Conservation (phyloP, 2,888 invertebrate species). For the Diarsia dahlii region DNA sequence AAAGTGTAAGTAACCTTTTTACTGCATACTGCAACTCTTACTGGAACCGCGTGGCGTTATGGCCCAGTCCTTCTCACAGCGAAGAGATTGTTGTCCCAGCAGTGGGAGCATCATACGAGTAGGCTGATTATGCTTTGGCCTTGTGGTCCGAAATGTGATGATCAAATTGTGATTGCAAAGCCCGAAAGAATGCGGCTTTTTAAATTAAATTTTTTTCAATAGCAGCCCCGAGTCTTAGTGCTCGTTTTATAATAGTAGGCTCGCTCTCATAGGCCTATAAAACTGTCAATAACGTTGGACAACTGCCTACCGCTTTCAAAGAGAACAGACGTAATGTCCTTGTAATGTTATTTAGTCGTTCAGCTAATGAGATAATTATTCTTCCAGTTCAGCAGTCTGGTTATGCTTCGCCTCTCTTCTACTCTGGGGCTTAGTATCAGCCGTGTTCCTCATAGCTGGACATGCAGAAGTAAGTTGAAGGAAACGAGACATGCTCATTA, state of each 20-base stretch:
- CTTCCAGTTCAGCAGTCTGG: slow-evolving; percentile 89
- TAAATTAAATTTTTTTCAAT: too few species aligned
- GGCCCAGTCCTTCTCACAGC: background rate
- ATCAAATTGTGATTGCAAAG: too few species aligned
- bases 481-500: slow-evolving; percentile 18
- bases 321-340: background rate
- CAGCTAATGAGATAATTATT: background rate
- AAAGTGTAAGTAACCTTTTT: slow-evolving; percentile 80
- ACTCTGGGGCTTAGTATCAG: slow-evolving; percentile 91
- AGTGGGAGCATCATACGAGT: background rate
- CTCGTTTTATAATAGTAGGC: background rate
- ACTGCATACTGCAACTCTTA: too few species aligned
- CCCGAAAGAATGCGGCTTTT: too few species aligned
- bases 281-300: background rate
- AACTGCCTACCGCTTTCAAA: background rate
- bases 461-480: slow-evolving; percentile 90
- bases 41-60: background rate
- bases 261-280: background rate
- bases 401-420: slow-evolving; percentile 91
- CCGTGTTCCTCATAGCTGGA: slow-evolving; percentile 91
- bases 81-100: background rate
- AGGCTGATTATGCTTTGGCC: background rate
- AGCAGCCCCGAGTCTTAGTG: background rate
- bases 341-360: background rate
- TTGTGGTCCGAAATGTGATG: too few species aligned